Percentiles rank a stretch among this genome's conserved stretches.
Evolutionary conservation across 2,888 invertebrate genomes (phyloP).

Genomic region (Chrysolina haemoptera): DNA sequence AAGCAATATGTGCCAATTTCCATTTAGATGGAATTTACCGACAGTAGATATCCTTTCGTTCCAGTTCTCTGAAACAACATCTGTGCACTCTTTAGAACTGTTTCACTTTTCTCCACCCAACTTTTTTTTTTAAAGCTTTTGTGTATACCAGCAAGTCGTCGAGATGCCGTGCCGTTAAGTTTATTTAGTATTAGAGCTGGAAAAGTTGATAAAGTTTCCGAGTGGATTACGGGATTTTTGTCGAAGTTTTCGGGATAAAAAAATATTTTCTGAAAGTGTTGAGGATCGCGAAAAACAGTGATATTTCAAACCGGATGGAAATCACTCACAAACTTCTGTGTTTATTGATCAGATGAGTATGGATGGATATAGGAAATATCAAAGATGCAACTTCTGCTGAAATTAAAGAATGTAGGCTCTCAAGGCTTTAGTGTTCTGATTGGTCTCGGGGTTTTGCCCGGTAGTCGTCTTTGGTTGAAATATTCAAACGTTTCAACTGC

Average conservation of each 20-base stretch:
- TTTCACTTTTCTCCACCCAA: constrained; percentile 39
- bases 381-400: no score
- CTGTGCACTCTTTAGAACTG: constrained; percentile 58
- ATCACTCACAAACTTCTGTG: no score
- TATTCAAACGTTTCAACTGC: no score
- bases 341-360: no score
- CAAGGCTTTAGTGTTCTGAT: no score
- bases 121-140: constrained; percentile 23
- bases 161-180: constrained; percentile 17
- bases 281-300: not conserved
- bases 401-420: no score
- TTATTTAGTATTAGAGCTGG: constrained; percentile 29
- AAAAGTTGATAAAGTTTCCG: constrained; percentile 27
- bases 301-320: no score
- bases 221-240: constrained; percentile 6
- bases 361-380: no score
- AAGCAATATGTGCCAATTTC: constrained; percentile 63
- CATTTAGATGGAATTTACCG: constrained; percentile 63
- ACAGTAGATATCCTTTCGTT: constrained; percentile 53
- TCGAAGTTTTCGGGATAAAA: not conserved
- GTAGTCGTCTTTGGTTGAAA: no score
- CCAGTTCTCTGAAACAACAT: constrained; percentile 56
- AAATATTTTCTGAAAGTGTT: not conserved
- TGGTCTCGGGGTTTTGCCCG: no score
- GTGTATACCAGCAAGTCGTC: constrained; percentile 26